Conservation (phyloP, 2,797 vertebrate species). For the Phyllotis vaccarum region DNA sequence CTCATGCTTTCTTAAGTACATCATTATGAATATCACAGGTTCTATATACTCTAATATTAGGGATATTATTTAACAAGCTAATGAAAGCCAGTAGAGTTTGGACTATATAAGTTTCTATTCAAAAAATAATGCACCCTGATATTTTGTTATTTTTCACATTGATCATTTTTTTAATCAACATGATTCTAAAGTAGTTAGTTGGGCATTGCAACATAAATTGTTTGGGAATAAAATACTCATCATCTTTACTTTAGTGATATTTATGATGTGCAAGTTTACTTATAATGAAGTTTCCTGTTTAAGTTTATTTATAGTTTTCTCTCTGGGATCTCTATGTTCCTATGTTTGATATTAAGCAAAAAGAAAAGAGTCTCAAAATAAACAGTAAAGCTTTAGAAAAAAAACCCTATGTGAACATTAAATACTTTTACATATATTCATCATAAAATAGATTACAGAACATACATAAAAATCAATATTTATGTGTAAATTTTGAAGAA, state of each 20-base stretch:
- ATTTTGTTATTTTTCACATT: background rate
- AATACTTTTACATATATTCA: background rate
- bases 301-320: background rate
- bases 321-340: background rate
- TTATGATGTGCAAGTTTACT: constrained; percentile 11
- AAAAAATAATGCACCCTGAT: background rate
- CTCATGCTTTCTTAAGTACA: background rate
- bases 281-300: background rate
- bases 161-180: background rate
- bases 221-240: background rate
- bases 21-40: background rate
- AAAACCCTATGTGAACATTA: background rate
- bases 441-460: background rate
- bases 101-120: background rate
- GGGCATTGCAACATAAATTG: background rate
- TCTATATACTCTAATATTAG: background rate
- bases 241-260: background rate
- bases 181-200: background rate
- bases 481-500: too few relatives aligned
- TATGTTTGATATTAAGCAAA: constrained; percentile 12
- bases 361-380: background rate
- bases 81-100: background rate
- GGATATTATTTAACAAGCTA: background rate
- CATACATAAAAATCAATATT: too few relatives aligned
- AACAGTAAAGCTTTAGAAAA: background rate